phyloP scores from a whole-genome alignment of 2,888 invertebrate genomes.

The Andrena praecox region DNA sequence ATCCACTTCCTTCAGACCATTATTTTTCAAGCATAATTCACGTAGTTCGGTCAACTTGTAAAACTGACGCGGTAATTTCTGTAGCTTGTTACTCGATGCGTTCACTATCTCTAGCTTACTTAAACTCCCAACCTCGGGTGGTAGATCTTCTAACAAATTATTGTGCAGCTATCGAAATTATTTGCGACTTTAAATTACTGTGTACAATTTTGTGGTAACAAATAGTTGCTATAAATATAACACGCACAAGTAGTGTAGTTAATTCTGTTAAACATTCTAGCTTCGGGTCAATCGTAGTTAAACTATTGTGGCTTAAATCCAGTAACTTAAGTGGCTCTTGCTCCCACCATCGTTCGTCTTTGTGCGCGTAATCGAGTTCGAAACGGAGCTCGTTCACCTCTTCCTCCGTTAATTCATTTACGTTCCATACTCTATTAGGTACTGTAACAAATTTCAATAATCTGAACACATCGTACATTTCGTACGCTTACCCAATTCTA shows the following conservation, averaged over 20 bases:
- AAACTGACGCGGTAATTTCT: conserved; percentile 88
- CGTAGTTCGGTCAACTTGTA: conserved; percentile 90
- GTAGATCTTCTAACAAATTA: conserved; percentile 91
- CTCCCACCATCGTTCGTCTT: conserved; percentile 93
- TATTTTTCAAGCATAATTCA: conserved; percentile 91
- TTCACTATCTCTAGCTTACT: conserved; percentile 89
- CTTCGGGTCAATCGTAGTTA: conserved; percentile 88
- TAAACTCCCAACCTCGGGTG: conserved; percentile 90
- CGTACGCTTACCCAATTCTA: neutral
- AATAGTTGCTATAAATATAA: conserved; percentile 12
- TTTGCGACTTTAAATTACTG: conserved; percentile 77
- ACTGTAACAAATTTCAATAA: conserved; percentile 85
- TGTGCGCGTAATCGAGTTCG: conserved; percentile 87
- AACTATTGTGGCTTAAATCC: conserved; percentile 91
- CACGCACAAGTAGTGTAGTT: conserved; percentile 89
- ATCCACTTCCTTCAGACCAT: conserved; percentile 89
- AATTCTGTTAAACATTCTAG: conserved; percentile 89
- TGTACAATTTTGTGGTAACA: conserved; percentile 35
- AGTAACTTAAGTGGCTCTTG: conserved; percentile 91
- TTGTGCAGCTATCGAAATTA: conserved; percentile 91
- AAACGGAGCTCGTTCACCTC: conserved; percentile 86
- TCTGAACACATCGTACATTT: neutral
- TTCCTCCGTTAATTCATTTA: conserved; percentile 89
- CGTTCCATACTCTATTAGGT: conserved; percentile 90
- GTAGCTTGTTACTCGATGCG: conserved; percentile 90